Evolutionary conservation across 2,888 invertebrate genomes (phyloP).

Genomic region (Zelleria hepariella): DNA sequence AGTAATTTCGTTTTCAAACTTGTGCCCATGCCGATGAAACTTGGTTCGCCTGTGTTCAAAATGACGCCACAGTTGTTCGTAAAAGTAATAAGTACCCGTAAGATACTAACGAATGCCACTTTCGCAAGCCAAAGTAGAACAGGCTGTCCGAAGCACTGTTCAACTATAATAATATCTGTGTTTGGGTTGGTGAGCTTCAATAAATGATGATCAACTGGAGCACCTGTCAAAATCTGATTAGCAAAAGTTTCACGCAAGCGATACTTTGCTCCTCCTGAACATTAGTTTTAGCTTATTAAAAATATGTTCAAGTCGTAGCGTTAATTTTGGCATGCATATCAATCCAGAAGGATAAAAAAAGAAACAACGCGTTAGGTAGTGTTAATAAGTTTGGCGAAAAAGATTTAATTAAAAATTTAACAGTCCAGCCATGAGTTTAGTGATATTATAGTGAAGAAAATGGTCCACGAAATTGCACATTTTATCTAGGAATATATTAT

Average conservation of each 20-base stretch:
- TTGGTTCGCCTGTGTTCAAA: too few species aligned
- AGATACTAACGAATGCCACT: too few species aligned
- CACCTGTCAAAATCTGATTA: background rate
- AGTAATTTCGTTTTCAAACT: too few species aligned
- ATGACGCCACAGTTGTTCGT: too few species aligned
- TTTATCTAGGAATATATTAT: background rate
- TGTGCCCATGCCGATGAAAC: too few species aligned
- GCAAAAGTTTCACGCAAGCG: background rate
- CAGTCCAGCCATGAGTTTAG: background rate
- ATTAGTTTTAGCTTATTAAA: background rate
- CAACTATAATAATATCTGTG: too few species aligned
- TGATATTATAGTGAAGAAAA: background rate
- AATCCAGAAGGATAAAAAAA: slow-evolving; percentile 21
- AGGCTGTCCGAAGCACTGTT: too few species aligned
- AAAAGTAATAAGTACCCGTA: too few species aligned
- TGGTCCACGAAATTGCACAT: background rate
- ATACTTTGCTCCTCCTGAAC: background rate
- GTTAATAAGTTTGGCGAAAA: background rate
- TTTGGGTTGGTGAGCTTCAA: too few species aligned
- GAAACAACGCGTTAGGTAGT: background rate
- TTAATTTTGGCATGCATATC: slow-evolving; percentile 31
- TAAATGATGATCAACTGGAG: background rate
- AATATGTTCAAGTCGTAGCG: background rate
- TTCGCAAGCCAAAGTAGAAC: too few species aligned
- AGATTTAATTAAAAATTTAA: background rate